These are phyloP conservation scores for Acanthurus leucopareius DNA, from an alignment of 2,797 vertebrate species.

Conservation along the genomic window DNA sequence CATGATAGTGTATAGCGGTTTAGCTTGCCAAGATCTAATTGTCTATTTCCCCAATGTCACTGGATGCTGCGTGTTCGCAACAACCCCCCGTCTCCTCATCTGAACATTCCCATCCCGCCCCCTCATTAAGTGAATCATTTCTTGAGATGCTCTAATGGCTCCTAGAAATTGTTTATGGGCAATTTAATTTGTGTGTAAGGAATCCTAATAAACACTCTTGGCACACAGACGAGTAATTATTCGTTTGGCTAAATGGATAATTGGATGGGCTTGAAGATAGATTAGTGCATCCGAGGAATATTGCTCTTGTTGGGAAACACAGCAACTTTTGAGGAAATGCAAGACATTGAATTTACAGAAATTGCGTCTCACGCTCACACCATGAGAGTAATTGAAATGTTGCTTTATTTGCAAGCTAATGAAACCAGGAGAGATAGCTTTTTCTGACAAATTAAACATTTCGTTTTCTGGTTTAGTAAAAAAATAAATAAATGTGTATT, in stretches of 20 bases:
- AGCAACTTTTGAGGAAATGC: constrained; percentile 39
- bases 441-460: neutral
- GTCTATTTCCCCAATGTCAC: constrained; percentile 64
- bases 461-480: constrained; percentile 15
- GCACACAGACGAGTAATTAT: constrained; percentile 79
- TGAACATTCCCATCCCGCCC: constrained; percentile 62
- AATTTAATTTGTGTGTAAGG: constrained; percentile 80
- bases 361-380: neutral
- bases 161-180: constrained; percentile 82
- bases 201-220: constrained; percentile 77
- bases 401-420: constrained; percentile 39
- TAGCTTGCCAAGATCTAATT: constrained; percentile 67
- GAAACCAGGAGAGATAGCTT: neutral
- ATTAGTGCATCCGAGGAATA: constrained; percentile 61
- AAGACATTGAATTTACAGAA: constrained; percentile 40
- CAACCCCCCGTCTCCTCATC: constrained; percentile 54
- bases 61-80: constrained; percentile 46
- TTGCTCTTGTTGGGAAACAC: constrained; percentile 45
- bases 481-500: neutral
- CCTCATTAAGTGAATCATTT: constrained; percentile 80
- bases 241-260: constrained; percentile 81
- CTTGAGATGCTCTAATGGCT: constrained; percentile 80
- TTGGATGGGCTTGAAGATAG: constrained; percentile 71
- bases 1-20: constrained; percentile 38
- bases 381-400: constrained; percentile 23